Conservation (phyloP, 2,113 vertebrate species). For the Verasper variegatus region DNA sequence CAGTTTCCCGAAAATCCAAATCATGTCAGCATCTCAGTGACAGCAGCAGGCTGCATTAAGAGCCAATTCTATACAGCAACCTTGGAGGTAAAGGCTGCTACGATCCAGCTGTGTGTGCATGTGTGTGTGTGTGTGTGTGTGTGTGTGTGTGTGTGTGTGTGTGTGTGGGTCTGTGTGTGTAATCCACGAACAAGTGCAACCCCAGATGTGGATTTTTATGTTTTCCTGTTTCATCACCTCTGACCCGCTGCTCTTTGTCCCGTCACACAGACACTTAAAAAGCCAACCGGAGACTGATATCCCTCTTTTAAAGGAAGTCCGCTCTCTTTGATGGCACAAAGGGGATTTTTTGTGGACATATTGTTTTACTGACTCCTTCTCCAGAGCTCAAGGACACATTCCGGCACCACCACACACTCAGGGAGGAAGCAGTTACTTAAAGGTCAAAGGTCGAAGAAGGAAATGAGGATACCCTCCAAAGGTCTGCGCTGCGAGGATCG, state of each 20-base stretch:
- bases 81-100: background rate
- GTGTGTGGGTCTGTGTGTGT: background rate
- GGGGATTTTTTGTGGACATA: slow-evolving; percentile 30
- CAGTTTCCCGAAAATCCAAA: too few species aligned
- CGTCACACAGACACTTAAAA: slow-evolving; percentile 43
- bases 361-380: slow-evolving; percentile 36
- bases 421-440: slow-evolving; percentile 60
- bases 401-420: slow-evolving; percentile 25
- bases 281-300: slow-evolving; percentile 23
- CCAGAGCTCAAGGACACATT: slow-evolving; percentile 40
- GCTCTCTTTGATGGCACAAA: slow-evolving; percentile 39
- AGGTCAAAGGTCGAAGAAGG: slow-evolving; percentile 53
- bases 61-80: background rate
- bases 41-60: slow-evolving; percentile 32
- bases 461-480: slow-evolving; percentile 59
- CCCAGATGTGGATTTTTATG: slow-evolving; percentile 57
- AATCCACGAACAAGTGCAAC: slow-evolving; percentile 52
- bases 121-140: background rate
- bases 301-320: slow-evolving; percentile 31
- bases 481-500: background rate
- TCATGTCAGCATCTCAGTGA: slow-evolving; percentile 22
- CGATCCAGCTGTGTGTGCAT: slow-evolving; percentile 16
- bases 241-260: slow-evolving; percentile 49
- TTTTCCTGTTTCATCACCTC: slow-evolving; percentile 54
- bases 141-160: background rate